phyloP scores from a whole-genome alignment of 2,113 vertebrate species.

The Maccullochella peelii region DNA sequence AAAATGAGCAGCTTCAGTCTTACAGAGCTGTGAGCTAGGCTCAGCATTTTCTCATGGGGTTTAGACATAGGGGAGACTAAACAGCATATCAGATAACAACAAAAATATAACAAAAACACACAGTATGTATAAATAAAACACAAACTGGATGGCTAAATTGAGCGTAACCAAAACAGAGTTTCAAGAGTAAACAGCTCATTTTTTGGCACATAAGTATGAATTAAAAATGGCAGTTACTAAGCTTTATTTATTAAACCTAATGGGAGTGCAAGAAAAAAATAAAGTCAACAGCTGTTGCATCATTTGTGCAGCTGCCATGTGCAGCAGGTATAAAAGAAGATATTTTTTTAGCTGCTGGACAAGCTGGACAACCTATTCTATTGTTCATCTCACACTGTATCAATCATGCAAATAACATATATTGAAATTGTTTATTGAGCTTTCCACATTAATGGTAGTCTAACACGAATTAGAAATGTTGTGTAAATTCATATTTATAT shows the following conservation, averaged over 20 bases:
- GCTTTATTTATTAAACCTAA: conserved; percentile 31
- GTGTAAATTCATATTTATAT: not conserved
- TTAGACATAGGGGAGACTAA: not conserved
- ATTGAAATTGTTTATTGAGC: not conserved
- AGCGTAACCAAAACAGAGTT: not conserved
- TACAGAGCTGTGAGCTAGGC: not conserved
- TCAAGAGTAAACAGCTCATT: not conserved
- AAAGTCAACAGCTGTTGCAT: conserved; percentile 49
- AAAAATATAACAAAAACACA: not conserved
- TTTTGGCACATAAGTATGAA: not conserved
- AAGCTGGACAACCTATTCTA: not conserved
- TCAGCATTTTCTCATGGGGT: not conserved
- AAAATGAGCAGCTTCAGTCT: conserved; percentile 39
- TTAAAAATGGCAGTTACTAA: conserved; percentile 19
- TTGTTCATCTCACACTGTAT: not conserved
- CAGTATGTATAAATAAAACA: not conserved
- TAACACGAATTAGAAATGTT: too few species aligned
- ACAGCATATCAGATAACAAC: not conserved
- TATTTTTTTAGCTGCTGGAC: too few species aligned
- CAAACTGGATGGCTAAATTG: not conserved
- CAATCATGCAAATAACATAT: not conserved
- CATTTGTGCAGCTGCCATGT: not conserved
- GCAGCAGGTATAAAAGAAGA: conserved; percentile 1
- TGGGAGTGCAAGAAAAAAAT: conserved; percentile 22
- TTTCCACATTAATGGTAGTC: not conserved